These are phyloP conservation scores for Eupithecia dodoneata DNA, from an alignment of 2,888 invertebrate species.

Conservation along the genomic window DNA sequence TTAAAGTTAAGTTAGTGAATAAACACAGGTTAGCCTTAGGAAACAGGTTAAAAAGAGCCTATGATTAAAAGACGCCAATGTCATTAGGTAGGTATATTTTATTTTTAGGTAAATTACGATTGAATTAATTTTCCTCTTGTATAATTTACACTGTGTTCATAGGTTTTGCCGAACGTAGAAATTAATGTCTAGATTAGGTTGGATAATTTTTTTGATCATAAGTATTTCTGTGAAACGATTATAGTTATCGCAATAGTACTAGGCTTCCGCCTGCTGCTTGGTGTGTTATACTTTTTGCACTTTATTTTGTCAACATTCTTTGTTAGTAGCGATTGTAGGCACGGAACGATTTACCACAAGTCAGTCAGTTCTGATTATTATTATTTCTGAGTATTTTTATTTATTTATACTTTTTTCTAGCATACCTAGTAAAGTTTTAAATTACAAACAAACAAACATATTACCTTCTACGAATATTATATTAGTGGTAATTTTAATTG, in stretches of 20 bases:
- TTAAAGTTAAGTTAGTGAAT: background rate
- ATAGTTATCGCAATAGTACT: background rate
- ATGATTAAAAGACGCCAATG: too few species aligned
- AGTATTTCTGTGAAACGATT: background rate
- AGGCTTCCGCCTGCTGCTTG: background rate
- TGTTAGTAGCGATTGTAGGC: too few species aligned
- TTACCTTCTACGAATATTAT: background rate
- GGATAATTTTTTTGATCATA: constrained; percentile 43
- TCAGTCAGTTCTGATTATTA: too few species aligned
- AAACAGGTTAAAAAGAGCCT: too few species aligned
- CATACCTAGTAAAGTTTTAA: too few species aligned
- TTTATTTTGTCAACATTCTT: too few species aligned
- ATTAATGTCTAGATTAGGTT: constrained; percentile 43
- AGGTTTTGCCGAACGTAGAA: constrained; percentile 43
- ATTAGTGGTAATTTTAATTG: background rate
- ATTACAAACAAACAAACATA: too few species aligned
- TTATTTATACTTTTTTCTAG: too few species aligned
- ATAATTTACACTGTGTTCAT: constrained; percentile 27
- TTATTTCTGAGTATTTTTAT: too few species aligned
- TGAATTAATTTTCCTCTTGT: constrained; percentile 12
- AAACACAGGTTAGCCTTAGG: background rate
- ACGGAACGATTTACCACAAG: too few species aligned
- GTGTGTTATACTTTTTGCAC: background rate
- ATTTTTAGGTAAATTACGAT: background rate
- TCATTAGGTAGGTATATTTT: background rate